Base-by-base conservation (phyloP, 2,888 invertebrate genomes). In the Dasypogon diadema region DNA sequence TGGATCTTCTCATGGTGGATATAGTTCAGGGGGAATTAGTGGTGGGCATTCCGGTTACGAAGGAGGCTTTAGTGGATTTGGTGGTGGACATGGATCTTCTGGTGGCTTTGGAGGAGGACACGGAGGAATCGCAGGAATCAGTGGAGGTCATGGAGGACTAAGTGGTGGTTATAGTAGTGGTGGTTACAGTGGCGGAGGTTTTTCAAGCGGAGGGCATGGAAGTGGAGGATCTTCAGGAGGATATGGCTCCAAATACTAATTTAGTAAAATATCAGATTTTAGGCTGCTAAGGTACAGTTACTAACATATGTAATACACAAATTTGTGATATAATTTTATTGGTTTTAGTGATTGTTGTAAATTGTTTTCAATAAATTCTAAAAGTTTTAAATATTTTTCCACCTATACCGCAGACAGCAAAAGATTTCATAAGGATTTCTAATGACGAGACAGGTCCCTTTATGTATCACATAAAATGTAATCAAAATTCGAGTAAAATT, bases 311-410 rank as follows among this genome's bases (percentile, higher is more conserved):
- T 55, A 34, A 30, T 42, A 2, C 42, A 42, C 0, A 42, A 12
- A 42, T 12, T 34, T 60, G 60, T 60, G 60, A 60, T 60, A 60
- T 60, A 37, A 37, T 60, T 42, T 42, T 60, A 60, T 12, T 60
- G 37, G 4, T 10, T 37, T 58, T 34, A 37, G 22, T 21, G 34
- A 34, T 18, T 37, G 18, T 37, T 60, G 37, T 5, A 10, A 60
- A 60, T 60, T 60, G 37, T 60, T 60, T 37, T 42, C 60, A 34
- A 37, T 42, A 42, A 42, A 42, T 42, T 42, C 0, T 6, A 42
- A 12, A 42, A 12, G 12, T 42, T 42, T 12, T 12, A 42, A 42
- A 1, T 42, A 3, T 42, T 2, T 42, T 12, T 2, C 10, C 10
- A 30, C 10, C 10, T 30, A 30, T 30, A 6, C 1, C 10, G 6